These are phyloP conservation scores for Coptotermes formosanus DNA, from an alignment of 1,140 invertebrate species.

Conservation along the genomic window DNA sequence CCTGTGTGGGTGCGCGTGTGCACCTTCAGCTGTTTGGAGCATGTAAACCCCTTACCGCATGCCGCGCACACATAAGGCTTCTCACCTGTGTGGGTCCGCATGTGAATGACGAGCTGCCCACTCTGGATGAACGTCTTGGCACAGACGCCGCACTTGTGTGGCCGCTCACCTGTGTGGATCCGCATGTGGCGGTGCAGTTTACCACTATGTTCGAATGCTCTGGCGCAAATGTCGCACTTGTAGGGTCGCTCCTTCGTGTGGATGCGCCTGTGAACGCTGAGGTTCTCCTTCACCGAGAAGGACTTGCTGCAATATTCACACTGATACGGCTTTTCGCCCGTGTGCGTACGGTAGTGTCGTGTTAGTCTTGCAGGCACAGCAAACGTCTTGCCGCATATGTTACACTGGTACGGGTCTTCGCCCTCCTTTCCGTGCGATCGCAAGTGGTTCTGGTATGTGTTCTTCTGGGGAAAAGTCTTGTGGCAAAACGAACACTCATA, in stretches of 20 bases:
- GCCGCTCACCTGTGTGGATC: conserved; percentile 88
- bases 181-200: conserved; percentile 90
- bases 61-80: conserved; percentile 87
- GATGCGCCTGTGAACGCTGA: conserved; percentile 87
- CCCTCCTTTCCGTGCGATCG: conserved; percentile 52
- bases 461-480: conserved; percentile 60
- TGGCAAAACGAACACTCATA: conserved; percentile 57
- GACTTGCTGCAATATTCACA: conserved; percentile 92
- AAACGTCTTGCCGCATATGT: conserved; percentile 89
- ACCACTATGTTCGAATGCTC: conserved; percentile 90
- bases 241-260: conserved; percentile 84
- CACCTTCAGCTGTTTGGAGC: conserved; percentile 87
- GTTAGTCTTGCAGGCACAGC: conserved; percentile 86
- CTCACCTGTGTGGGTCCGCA: conserved; percentile 86
- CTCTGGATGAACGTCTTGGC: conserved; percentile 88
- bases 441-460: conserved; percentile 58
- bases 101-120: conserved; percentile 81
- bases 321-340: conserved; percentile 80
- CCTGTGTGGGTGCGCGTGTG: conserved; percentile 82
- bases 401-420: conserved; percentile 80
- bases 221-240: conserved; percentile 85
- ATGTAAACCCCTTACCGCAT: conserved; percentile 85
- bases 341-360: conserved; percentile 87
- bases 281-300: conserved; percentile 89
- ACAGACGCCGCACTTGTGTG: conserved; percentile 91